Evolutionary conservation across 2,888 invertebrate species (phyloP).

Genomic region (Opisthograptis luteolata): DNA sequence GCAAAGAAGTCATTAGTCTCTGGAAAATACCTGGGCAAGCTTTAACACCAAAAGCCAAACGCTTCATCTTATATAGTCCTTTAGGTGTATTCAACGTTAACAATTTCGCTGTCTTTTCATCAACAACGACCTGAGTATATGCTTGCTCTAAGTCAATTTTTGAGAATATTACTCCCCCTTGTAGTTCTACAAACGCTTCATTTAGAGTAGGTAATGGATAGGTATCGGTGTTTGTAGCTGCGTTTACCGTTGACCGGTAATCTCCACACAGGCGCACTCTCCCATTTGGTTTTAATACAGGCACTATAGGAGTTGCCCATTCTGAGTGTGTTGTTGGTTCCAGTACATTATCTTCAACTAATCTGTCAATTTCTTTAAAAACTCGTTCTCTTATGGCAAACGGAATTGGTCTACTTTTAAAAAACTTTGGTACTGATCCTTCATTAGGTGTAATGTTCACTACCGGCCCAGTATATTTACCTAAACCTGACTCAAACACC

Average conservation of each 20-base stretch:
- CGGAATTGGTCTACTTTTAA: constrained; percentile 26
- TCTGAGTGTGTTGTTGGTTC: constrained; percentile 6
- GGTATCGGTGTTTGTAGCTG: constrained; percentile 18
- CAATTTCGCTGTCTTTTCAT: constrained; percentile 26
- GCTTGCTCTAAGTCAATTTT: constrained; percentile 38
- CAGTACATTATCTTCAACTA: constrained; percentile 21
- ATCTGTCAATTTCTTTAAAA: constrained; percentile 20
- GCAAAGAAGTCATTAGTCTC: constrained; percentile 19
- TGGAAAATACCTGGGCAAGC: constrained; percentile 32
- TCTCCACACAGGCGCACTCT: constrained; percentile 15
- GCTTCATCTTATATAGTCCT: constrained; percentile 33
- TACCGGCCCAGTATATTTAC: background rate
- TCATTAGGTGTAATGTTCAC: background rate
- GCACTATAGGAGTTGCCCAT: constrained; percentile 16
- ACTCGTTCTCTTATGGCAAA: constrained; percentile 33
- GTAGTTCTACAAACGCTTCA: constrained; percentile 27
- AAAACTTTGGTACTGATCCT: constrained; percentile 16
- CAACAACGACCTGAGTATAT: constrained; percentile 31
- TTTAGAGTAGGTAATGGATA: constrained; percentile 32
- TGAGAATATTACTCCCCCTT: constrained; percentile 31
- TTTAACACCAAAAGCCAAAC: too few species aligned
- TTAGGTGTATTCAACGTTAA: constrained; percentile 35
- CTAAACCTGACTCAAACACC: too few species aligned
- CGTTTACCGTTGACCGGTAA: constrained; percentile 31
- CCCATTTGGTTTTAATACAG: constrained; percentile 13